A percentile compares a stretch with the other conserved stretches of the same genome.
Evolutionary conservation across 1,140 invertebrate genomes (phyloP).

Genomic region (Anoplolepis gracilipes): DNA sequence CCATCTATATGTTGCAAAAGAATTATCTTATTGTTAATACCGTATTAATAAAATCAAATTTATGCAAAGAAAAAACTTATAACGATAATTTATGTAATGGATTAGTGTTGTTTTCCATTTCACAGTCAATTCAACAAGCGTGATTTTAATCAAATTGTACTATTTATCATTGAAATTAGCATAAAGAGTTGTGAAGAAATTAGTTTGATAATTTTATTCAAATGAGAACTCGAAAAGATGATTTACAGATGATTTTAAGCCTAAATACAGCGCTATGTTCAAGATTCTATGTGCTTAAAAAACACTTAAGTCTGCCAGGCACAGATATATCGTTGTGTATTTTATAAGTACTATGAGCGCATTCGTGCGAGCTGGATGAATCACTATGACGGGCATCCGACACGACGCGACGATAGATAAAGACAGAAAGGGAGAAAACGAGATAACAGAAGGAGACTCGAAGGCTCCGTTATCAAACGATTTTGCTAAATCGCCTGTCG

Average conservation of each 20-base stretch:
- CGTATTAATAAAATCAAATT: constrained; percentile 13
- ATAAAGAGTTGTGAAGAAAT: background rate
- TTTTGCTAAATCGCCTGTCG: constrained; percentile 29
- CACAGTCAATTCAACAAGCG: background rate
- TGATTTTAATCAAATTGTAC: constrained; percentile 8
- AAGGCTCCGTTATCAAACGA: constrained; percentile 24
- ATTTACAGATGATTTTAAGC: background rate
- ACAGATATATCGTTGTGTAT: constrained; percentile 30
- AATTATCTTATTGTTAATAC: constrained; percentile 1
- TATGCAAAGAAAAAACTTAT: background rate
- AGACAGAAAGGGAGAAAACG: background rate
- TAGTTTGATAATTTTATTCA: background rate
- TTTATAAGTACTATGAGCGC: constrained; percentile 35
- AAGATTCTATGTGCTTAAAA: constrained; percentile 6
- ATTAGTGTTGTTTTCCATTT: constrained; percentile 10
- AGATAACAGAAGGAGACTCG: constrained; percentile 35
- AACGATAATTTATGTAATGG: background rate
- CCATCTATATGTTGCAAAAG: background rate
- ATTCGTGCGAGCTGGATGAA: constrained; percentile 23
- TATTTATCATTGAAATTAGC: background rate
- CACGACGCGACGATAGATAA: background rate
- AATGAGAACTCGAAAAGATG: background rate
- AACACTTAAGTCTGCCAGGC: constrained; percentile 7
- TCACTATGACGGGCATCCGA: constrained; percentile 27
- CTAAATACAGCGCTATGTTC: background rate